Evolutionary conservation across 1,140 invertebrate genomes (phyloP), one percentile per base, ranked within the genome.

Genomic region (Apis mellifera): DNA sequence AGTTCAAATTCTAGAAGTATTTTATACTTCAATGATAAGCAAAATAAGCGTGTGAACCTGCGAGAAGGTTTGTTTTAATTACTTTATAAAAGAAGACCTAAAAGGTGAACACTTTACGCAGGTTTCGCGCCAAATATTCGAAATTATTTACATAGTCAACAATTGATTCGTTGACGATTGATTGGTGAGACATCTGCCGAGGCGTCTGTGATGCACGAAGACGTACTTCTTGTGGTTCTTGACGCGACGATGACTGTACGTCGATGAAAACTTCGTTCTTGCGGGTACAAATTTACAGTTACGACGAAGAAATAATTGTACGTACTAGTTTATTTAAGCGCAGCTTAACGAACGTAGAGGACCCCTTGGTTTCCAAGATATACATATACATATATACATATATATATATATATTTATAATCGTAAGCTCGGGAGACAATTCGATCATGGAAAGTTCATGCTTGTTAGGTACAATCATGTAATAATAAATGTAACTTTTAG

Each of bases 231-330:
- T 21, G 65, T 59, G 57, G 54, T 71, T 79, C 57, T 60, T 11
- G 19, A 62, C 68, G 74, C 26, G 50, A 9, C 50, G 19, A 71
- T 71, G 83, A 21, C 71, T 32, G 52, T n/a, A 32, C 69, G 76
- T 75, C 60, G 66, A 72, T 85, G 13, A 26, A 59, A 74, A 82
- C 26, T 75, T 82, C 64, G 66, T 87, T 87, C 78, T 69, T 62
- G 82, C 77, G 65, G 85, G 86, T 87, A 87, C 86, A 87, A 87
- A 87, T 86, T 76, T 75, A 87, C 74, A 54, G 68, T 60, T 42
- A 62, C 78, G 57, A 84, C 78, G 74, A 72, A 76, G 60, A 71
- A n/a, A 60, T 59, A 55, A 83, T 57, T 78, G 32, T 80, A 82
- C 78, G 81, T 84, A 87, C 57, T 72, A 54, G 72, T 88, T 87